Conservation (phyloP, 2,797 vertebrate genomes). For the Myotis vivesi region DNA sequence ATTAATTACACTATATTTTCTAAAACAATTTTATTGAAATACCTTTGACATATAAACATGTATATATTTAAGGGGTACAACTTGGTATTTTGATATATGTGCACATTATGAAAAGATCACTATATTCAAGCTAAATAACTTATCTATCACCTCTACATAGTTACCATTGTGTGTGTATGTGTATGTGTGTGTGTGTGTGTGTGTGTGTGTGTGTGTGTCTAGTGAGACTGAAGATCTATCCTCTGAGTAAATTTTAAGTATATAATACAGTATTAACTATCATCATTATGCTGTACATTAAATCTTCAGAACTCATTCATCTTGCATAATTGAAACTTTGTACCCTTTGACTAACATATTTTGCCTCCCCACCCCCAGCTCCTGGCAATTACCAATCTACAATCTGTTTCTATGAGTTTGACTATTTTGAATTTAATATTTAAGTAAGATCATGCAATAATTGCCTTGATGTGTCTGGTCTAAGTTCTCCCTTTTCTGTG, state of each 20-base stretch:
- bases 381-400: not conserved
- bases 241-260: not conserved
- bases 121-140: not conserved
- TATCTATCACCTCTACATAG: not conserved
- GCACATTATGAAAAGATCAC: not conserved
- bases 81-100: not conserved
- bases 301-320: not conserved
- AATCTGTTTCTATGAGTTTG: not conserved
- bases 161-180: not conserved
- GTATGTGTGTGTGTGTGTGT: fast-evolving
- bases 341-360: not conserved
- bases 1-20: not conserved
- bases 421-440: not conserved
- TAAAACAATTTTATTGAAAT: not conserved
- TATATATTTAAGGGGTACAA: not conserved
- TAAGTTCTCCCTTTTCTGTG: not conserved
- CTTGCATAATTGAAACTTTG: not conserved
- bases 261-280: not conserved
- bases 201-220: fast-evolving
- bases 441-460: not conserved
- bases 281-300: not conserved
- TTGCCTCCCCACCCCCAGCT: not conserved
- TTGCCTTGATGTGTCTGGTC: not conserved
- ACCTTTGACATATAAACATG: not conserved
- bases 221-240: not conserved